Conservation (phyloP, 1,140 invertebrate genomes). For the Drosophila ironensis region DNA sequence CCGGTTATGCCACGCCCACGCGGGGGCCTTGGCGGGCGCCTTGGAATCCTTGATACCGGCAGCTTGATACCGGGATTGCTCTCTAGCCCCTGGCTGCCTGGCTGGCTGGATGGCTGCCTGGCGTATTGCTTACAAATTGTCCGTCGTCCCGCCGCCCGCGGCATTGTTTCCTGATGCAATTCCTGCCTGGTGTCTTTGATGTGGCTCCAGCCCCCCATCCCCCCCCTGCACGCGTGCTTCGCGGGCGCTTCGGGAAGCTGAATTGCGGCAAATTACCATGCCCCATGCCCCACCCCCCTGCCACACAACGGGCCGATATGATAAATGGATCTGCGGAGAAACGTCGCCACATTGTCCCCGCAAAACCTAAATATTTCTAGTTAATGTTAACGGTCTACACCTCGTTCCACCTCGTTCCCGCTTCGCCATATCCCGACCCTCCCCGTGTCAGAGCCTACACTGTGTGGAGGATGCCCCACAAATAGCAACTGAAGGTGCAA, state of each 20-base stretch:
- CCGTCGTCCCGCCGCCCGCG: conserved; percentile 34
- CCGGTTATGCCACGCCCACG: conserved; percentile 21
- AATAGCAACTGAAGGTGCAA: no score
- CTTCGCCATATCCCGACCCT: no score
- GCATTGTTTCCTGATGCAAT: conserved; percentile 48
- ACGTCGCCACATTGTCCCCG: no score
- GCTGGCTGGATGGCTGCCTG: background rate
- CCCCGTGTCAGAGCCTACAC: no score
- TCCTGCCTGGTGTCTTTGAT: conserved; percentile 21
- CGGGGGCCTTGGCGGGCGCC: background rate
- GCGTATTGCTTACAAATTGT: conserved; percentile 66
- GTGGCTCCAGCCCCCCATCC: conserved; percentile 70
- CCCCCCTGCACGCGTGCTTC: conserved; percentile 46
- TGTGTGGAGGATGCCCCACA: no score
- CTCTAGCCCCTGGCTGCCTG: background rate
- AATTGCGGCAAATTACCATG: no score
- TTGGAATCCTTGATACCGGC: background rate
- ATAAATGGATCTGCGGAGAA: no score
- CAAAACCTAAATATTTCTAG: no score
- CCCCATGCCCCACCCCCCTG: no score
- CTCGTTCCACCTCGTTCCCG: no score
- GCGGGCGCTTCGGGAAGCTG: background rate
- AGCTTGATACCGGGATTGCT: conserved; percentile 19
- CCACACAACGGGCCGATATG: no score
- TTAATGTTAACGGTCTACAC: no score